These are phyloP conservation scores for Prorops nasuta DNA, from an alignment of 1,140 invertebrate genomes.

Conservation along the genomic window DNA sequence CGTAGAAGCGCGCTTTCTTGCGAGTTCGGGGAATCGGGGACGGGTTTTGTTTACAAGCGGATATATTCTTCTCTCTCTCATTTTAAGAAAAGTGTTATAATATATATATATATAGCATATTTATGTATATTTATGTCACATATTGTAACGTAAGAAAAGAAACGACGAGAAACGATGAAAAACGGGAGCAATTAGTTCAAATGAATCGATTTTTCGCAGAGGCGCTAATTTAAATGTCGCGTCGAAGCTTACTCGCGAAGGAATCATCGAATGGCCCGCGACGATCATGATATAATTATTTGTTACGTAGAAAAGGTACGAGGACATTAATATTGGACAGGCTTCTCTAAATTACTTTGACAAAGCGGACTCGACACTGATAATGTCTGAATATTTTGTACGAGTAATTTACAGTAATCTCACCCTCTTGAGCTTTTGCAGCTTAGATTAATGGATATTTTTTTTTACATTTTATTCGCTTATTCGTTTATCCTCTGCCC, in stretches of 20 bases:
- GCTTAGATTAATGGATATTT: constrained; percentile 39
- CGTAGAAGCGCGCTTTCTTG: no score
- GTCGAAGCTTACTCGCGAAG: constrained; percentile 15
- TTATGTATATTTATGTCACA: no score
- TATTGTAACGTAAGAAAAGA: no score
- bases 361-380: constrained; percentile 36
- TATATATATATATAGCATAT: no score
- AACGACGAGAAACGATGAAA: no score
- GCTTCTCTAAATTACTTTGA: constrained; percentile 34
- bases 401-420: constrained; percentile 37
- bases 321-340: constrained; percentile 29
- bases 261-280: constrained; percentile 26
- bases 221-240: no score
- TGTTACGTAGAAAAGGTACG: constrained; percentile 32
- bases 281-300: constrained; percentile 30
- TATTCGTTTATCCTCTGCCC: constrained; percentile 5
- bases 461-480: constrained; percentile 11
- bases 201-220: no score
- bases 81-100: no score
- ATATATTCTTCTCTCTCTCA: no score
- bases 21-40: no score
- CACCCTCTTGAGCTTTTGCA: constrained; percentile 31
- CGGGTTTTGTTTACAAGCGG: no score
- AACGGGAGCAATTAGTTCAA: no score
- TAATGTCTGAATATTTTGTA: constrained; percentile 36